These are phyloP conservation scores for Rallus limicola DNA, from an alignment of 2,113 vertebrate genomes.

Conservation along the genomic window DNA sequence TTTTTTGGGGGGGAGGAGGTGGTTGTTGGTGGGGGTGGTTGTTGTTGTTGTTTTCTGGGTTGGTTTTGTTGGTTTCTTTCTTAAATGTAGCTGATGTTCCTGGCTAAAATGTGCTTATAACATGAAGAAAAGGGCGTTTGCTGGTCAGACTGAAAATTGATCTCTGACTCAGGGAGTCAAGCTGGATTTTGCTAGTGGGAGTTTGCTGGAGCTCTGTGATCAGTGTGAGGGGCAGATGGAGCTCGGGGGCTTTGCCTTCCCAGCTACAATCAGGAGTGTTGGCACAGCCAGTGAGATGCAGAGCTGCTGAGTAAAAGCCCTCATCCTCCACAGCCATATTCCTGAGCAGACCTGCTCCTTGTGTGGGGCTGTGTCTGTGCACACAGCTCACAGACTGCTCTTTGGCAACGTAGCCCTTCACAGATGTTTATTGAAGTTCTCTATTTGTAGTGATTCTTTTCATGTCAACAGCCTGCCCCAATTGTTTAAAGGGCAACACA, in stretches of 20 bases:
- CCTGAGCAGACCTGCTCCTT: background rate
- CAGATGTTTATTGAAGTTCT: background rate
- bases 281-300: background rate
- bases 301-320: background rate
- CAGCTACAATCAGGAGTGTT: rapidly evolving
- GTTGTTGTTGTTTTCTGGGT: no score
- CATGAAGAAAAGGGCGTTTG: background rate
- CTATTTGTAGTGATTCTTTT: background rate
- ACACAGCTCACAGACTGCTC: background rate
- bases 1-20: no score
- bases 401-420: background rate
- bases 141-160: background rate
- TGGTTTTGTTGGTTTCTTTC: background rate
- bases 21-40: no score
- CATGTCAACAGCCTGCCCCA: background rate
- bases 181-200: background rate
- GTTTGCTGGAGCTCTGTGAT: background rate
- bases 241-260: background rate
- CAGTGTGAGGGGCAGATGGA: background rate
- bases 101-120: background rate
- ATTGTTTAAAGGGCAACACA: background rate
- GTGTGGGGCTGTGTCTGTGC: background rate
- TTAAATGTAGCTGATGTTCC: background rate
- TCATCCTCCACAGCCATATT: background rate
- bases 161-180: background rate